Evolutionary conservation across 2,888 invertebrate species (phyloP).

Genomic region (Stramonita haemastoma): DNA sequence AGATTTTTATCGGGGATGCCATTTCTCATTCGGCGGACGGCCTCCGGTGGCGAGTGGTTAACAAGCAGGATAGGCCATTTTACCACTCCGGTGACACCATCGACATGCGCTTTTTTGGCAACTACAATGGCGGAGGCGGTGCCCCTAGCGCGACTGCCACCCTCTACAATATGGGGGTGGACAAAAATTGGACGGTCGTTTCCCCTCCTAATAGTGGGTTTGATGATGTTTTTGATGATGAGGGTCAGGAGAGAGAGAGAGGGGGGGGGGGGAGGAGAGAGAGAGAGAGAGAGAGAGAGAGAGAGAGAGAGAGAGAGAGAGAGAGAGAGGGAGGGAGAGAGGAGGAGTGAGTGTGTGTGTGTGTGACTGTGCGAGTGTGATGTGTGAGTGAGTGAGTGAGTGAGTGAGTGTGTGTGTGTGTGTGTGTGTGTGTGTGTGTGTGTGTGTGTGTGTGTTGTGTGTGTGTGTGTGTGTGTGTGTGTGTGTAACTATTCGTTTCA

Average conservation of each 20-base stretch:
- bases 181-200: constrained; percentile 39
- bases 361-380: too few species aligned
- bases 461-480: not conserved
- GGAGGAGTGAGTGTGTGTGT: not conserved
- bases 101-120: constrained; percentile 45
- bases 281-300: too few species aligned
- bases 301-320: too few species aligned
- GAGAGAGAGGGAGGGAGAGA: too few species aligned
- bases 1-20: constrained; percentile 44
- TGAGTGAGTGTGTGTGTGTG: not conserved
- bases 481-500: not conserved
- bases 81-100: constrained; percentile 35
- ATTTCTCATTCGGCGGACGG: constrained; percentile 42
- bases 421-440: not conserved
- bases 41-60: constrained; percentile 46
- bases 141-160: constrained; percentile 37
- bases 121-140: constrained; percentile 38
- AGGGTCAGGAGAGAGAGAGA: too few species aligned
- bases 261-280: too few species aligned
- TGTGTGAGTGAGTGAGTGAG: not conserved
- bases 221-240: not conserved
- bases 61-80: constrained; percentile 44
- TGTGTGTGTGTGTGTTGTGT: not conserved
- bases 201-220: constrained; percentile 45
- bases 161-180: constrained; percentile 47